Percentiles rank a stretch among this genome's conserved stretches.
These are phyloP conservation scores for Cetoscarus ocellatus DNA, from an alignment of 2,797 vertebrate genomes.

Conservation along the genomic window DNA sequence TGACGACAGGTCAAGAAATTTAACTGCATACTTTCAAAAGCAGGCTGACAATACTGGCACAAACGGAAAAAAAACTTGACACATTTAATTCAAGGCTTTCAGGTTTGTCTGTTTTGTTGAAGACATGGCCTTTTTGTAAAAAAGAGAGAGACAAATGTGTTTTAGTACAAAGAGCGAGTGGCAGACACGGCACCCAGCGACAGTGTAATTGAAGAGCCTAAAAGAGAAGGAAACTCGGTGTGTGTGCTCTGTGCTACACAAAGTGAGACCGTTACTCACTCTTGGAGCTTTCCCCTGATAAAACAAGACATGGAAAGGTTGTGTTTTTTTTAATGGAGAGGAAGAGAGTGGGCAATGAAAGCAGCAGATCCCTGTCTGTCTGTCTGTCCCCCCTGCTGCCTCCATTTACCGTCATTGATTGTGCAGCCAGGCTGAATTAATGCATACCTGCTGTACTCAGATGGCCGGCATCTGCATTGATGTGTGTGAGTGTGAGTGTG, in stretches of 20 bases:
- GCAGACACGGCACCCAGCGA: constrained; percentile 18
- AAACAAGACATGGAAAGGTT: constrained; percentile 60
- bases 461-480: constrained; percentile 50
- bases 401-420: constrained; percentile 75
- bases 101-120: neutral
- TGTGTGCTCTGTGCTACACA: constrained; percentile 27
- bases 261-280: constrained; percentile 53
- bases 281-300: constrained; percentile 57
- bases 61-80: neutral
- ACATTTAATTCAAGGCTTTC: constrained; percentile 2
- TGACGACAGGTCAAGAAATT: neutral
- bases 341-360: constrained; percentile 39
- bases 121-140: constrained; percentile 1
- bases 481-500: constrained; percentile 19
- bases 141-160: neutral
- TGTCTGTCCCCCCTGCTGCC: constrained; percentile 68
- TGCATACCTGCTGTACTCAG: constrained; percentile 70
- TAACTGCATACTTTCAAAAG: constrained; percentile 10
- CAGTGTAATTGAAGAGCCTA: constrained; percentile 27
- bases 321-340: constrained; percentile 47
- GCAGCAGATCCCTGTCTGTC: constrained; percentile 49
- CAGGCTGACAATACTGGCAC: neutral
- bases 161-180: neutral
- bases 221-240: constrained; percentile 35
- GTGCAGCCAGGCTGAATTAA: constrained; percentile 66